Conservation (phyloP, 53 echinoderm and acorn worm species). For the Pentamera pediparva region DNA sequence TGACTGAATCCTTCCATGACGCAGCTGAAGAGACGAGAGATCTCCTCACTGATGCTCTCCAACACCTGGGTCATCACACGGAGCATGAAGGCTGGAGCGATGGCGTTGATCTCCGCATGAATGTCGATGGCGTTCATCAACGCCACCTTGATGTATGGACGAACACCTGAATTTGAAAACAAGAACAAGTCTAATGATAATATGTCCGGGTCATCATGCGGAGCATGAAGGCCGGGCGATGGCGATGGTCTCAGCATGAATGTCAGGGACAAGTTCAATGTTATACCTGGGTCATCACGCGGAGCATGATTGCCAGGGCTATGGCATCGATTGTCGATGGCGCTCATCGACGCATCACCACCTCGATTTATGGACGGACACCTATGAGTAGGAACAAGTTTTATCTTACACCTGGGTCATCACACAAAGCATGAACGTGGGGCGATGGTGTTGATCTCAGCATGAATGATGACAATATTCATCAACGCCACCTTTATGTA, state of each 20-base stretch:
- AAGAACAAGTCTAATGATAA: too few species aligned
- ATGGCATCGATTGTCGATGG: conserved; percentile 90
- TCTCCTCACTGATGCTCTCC: conserved; percentile 86
- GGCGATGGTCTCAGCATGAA: too few species aligned
- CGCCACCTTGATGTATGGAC: conserved; percentile 83
- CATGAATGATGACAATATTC: conserved; percentile 65
- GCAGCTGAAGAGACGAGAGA: conserved; percentile 91
- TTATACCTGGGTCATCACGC: conserved; percentile 87
- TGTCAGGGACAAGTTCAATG: too few species aligned
- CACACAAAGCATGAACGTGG: too few species aligned
- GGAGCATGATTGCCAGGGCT: conserved; percentile 85
- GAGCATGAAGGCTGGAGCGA: conserved; percentile 89
- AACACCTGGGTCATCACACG: conserved; percentile 90
- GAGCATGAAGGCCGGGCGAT: too few species aligned
- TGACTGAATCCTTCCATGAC: conserved; percentile 61
- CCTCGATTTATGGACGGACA: conserved; percentile 81
- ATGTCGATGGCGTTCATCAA: conserved; percentile 82
- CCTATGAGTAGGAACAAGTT: conserved; percentile 65
- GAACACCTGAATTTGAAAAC: conserved; percentile 79
- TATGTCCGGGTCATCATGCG: too few species aligned
- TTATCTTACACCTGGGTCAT: conserved; percentile 88
- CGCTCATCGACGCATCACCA: conserved; percentile 79
- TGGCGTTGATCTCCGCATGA: conserved; percentile 94
- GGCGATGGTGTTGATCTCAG: too few species aligned
- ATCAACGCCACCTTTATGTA: conserved; percentile 91